Percentiles rank a stretch among this genome's conserved stretches.
Evolutionary conservation across 2,113 vertebrate genomes (phyloP).

Genomic region (Coptodon bakossiorum): DNA sequence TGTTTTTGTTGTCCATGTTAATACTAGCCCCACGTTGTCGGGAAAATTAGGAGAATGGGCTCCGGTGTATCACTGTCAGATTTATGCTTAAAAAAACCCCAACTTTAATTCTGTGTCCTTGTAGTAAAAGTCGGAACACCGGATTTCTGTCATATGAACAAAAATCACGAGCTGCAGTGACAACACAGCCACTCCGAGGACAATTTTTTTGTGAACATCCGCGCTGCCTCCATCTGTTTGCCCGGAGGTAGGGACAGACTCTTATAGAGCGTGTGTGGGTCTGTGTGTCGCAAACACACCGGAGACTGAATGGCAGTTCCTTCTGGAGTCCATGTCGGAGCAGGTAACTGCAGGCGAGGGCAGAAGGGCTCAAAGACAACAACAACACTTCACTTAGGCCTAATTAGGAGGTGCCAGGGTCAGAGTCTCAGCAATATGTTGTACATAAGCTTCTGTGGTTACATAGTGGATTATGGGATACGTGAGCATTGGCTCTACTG

Average conservation of each 20-base stretch:
- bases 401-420: constrained; percentile 32
- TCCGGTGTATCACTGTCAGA: neutral
- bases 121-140: neutral
- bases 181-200: neutral
- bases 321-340: constrained; percentile 20
- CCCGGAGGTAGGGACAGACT: constrained; percentile 60
- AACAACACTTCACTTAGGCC: constrained; percentile 50
- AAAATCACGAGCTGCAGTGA: neutral
- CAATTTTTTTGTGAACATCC: neutral
- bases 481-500: neutral
- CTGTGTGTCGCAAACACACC: constrained; percentile 16
- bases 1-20: neutral
- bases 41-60: neutral
- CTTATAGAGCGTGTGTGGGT: neutral
- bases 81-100: fast-evolving
- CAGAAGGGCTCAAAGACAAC: constrained; percentile 49
- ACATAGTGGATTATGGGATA: neutral
- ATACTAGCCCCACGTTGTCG: neutral
- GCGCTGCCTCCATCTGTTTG: constrained; percentile 60
- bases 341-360: constrained; percentile 55
- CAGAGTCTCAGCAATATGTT: constrained; percentile 30
- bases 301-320: constrained; percentile 34
- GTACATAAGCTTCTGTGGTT: neutral
- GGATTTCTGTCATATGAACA: neutral
- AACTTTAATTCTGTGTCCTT: neutral